Conservation (phyloP, 2,888 invertebrate genomes). For the Cataglyphis rosenhaueri region DNA sequence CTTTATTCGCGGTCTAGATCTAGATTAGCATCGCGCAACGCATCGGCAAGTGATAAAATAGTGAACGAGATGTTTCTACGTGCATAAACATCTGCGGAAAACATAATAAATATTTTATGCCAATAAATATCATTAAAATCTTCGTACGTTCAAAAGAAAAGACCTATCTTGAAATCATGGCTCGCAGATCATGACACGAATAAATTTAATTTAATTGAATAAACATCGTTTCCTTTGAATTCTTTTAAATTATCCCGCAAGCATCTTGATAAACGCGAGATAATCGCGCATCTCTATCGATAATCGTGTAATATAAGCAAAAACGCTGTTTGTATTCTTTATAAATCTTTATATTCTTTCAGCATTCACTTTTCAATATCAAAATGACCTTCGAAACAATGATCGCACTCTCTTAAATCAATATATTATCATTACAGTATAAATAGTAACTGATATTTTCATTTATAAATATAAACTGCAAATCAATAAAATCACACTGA, state of each 20-base stretch:
- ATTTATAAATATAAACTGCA: neutral
- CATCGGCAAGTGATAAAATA: neutral
- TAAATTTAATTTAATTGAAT: slow-evolving; percentile 5
- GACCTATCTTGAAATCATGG: neutral
- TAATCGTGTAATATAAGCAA: neutral
- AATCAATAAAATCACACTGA: neutral
- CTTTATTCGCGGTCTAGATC: neutral
- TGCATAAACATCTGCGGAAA: slow-evolving; percentile 4
- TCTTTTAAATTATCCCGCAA: slow-evolving; percentile 14
- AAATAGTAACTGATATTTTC: neutral
- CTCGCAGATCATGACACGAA: neutral
- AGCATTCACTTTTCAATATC: neutral
- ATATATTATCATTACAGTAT: neutral
- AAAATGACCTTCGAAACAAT: neutral
- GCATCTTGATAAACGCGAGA: neutral
- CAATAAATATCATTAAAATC: slow-evolving; percentile 39
- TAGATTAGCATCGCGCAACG: neutral
- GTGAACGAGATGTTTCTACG: slow-evolving; percentile 19
- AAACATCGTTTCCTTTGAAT: slow-evolving; percentile 9
- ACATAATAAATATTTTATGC: slow-evolving; percentile 19
- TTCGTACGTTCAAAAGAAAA: neutral
- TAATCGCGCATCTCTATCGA: slow-evolving; percentile 10
- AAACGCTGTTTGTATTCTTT: neutral
- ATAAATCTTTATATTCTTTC: neutral
- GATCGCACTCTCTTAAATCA: neutral